Percentiles rank a stretch among this genome's conserved stretches.
Conservation (phyloP, 2,888 invertebrate species). For the Lepetodrilus schrolli region DNA sequence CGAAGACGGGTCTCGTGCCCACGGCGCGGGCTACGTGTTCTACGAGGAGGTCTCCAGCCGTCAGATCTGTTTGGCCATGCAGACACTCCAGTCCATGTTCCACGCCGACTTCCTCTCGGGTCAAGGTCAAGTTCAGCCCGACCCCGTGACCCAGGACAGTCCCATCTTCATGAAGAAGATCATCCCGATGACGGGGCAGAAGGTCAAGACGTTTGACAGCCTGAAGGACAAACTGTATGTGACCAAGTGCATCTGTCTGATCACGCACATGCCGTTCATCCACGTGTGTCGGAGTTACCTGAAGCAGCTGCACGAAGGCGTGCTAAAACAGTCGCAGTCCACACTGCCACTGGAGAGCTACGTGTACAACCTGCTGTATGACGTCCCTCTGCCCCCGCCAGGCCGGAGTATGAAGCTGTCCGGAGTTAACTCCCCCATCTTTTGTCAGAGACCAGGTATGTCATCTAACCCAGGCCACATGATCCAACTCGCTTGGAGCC, state of each 20-base stretch:
- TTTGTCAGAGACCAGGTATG: constrained; percentile 74
- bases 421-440: constrained; percentile 75
- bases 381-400: constrained; percentile 91
- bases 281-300: constrained; percentile 58
- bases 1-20: constrained; percentile 95
- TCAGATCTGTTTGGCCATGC: constrained; percentile 95
- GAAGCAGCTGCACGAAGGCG: constrained; percentile 63
- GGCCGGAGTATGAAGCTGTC: constrained; percentile 87
- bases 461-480: background rate
- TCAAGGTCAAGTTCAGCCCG: constrained; percentile 14
- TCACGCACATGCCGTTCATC: constrained; percentile 90
- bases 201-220: constrained; percentile 83
- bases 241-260: constrained; percentile 93
- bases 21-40: constrained; percentile 95
- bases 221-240: constrained; percentile 95
- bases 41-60: constrained; percentile 95
- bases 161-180: constrained; percentile 42
- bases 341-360: constrained; percentile 87
- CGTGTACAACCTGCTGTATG: constrained; percentile 95
- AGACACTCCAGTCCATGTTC: constrained; percentile 87
- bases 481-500: no score
- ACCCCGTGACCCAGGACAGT: constrained; percentile 33
- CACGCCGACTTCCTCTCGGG: constrained; percentile 63
- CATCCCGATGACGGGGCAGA: constrained; percentile 34
- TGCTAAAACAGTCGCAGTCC: constrained; percentile 58